Percentiles rank a stretch among this genome's conserved stretches.
These are phyloP conservation scores for Kobus ellipsiprymnus DNA, from an alignment of 2,113 vertebrate genomes.

Conservation along the genomic window DNA sequence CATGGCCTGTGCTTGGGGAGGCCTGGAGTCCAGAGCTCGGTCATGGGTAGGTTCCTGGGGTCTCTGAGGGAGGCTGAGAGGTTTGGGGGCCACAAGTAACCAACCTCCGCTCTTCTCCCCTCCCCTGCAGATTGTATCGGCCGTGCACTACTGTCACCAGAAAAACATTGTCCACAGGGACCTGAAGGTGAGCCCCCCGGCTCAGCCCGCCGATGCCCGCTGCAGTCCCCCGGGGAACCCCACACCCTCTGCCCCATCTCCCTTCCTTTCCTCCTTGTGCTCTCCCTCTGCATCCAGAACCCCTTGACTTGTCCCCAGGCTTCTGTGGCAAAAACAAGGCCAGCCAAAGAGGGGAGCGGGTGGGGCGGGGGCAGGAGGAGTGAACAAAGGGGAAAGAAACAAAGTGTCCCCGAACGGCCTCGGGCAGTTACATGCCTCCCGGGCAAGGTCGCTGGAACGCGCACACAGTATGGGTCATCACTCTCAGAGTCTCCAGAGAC, in stretches of 20 bases:
- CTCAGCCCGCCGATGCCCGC: not conserved
- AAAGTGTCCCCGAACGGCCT: not conserved
- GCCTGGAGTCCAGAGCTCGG: not conserved
- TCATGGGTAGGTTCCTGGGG: fast-evolving
- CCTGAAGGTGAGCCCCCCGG: constrained; percentile 85
- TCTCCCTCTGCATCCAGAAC: not conserved
- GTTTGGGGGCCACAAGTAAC: not conserved
- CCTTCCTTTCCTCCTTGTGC: fast-evolving
- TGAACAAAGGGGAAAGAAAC: not conserved
- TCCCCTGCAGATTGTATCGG: constrained; percentile 84
- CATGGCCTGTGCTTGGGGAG: fast-evolving
- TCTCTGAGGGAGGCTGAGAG: not conserved
- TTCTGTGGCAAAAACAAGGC: not conserved
- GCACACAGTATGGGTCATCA: fast-evolving
- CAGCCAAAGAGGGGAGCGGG: not conserved
- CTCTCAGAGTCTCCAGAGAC: not conserved
- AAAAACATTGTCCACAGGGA: constrained; percentile 93
- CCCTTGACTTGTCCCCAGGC: not conserved
- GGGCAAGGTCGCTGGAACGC: fast-evolving
- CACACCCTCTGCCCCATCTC: fast-evolving
- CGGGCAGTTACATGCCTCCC: fast-evolving
- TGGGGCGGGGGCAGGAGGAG: not conserved
- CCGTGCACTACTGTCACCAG: constrained; percentile 90
- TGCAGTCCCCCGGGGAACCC: fast-evolving
- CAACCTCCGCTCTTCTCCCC: fast-evolving